Conservation (phyloP, 2,113 vertebrate genomes). For the Gadus chalcogrammus region DNA sequence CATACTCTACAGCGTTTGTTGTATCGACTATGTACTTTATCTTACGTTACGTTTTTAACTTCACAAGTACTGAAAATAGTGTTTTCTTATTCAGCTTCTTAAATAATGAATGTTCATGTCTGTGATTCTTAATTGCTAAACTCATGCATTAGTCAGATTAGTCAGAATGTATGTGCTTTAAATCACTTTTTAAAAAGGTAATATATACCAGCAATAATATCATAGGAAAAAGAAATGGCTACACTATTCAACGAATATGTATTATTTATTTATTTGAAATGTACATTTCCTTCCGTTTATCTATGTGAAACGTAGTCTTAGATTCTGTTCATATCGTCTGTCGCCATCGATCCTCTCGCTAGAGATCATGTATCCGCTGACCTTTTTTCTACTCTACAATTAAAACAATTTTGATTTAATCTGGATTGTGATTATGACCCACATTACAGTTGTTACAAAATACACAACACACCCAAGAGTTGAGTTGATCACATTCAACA, state of each 20-base stretch:
- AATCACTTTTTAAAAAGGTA: constrained; percentile 65
- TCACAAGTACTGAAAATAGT: constrained; percentile 26
- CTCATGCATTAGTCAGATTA: constrained; percentile 23
- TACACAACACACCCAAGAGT: neutral
- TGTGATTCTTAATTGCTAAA: constrained; percentile 49
- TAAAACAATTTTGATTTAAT: constrained; percentile 67
- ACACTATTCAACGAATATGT: constrained; percentile 63
- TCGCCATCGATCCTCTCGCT: constrained; percentile 50
- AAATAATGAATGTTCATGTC: constrained; percentile 55
- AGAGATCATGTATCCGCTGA: constrained; percentile 62
- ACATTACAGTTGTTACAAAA: neutral
- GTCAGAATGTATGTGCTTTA: constrained; percentile 48
- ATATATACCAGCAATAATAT: constrained; percentile 74
- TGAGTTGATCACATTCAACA: constrained; percentile 47
- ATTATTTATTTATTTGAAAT: constrained; percentile 70
- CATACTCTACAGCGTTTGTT: constrained; percentile 3
- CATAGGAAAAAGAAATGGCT: constrained; percentile 65
- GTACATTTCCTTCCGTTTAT: constrained; percentile 49
- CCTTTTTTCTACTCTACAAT: constrained; percentile 70
- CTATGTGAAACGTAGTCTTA: constrained; percentile 50
- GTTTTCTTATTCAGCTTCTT: constrained; percentile 24
- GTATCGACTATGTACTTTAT: constrained; percentile 26
- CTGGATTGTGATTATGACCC: neutral
- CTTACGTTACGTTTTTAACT: constrained; percentile 12
- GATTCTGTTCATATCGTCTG: constrained; percentile 52